Conservation (phyloP, 2,888 invertebrate genomes). For the Cephus sareptanus region DNA sequence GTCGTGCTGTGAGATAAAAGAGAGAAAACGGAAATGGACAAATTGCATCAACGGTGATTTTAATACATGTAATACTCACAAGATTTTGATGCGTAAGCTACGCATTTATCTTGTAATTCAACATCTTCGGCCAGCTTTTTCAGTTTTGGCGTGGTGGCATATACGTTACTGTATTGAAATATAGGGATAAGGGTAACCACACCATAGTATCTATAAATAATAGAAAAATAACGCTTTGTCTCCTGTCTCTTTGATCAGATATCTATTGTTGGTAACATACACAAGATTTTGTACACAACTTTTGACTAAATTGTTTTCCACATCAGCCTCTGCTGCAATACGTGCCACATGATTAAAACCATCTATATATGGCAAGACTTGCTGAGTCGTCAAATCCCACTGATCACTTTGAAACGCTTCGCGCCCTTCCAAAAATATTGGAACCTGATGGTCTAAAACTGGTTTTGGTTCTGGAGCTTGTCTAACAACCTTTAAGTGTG, state of each 20-base stretch:
- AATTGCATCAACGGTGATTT: background rate
- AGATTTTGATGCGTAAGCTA: slow-evolving; percentile 77
- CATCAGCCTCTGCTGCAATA: slow-evolving; percentile 90
- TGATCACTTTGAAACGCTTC: slow-evolving; percentile 76
- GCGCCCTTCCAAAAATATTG: slow-evolving; percentile 79
- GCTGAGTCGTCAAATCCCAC: slow-evolving; percentile 95
- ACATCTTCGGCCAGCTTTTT: slow-evolving; percentile 75
- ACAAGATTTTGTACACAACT: slow-evolving; percentile 93
- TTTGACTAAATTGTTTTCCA: slow-evolving; percentile 93
- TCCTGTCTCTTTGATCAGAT: background rate
- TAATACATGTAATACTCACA: slow-evolving; percentile 65
- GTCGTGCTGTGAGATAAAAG: slow-evolving; percentile 68
- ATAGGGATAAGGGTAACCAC: slow-evolving; percentile 82
- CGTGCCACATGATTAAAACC: slow-evolving; percentile 92
- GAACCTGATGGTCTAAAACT: slow-evolving; percentile 91
- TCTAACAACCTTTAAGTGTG: slow-evolving; percentile 89
- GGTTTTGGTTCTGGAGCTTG: slow-evolving; percentile 83
- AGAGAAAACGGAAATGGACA: slow-evolving; percentile 10
- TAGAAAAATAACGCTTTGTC: slow-evolving; percentile 8
- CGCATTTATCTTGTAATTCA: slow-evolving; percentile 78
- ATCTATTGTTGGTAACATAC: slow-evolving; percentile 65
- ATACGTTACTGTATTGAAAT: slow-evolving; percentile 88
- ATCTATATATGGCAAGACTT: slow-evolving; percentile 89
- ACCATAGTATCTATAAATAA: slow-evolving; percentile 71
- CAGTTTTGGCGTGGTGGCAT: slow-evolving; percentile 81